These are phyloP conservation scores for Temnopleurus reevesii DNA, from an alignment of 53 echinoderm and acorn worm species.

Conservation along the genomic window DNA sequence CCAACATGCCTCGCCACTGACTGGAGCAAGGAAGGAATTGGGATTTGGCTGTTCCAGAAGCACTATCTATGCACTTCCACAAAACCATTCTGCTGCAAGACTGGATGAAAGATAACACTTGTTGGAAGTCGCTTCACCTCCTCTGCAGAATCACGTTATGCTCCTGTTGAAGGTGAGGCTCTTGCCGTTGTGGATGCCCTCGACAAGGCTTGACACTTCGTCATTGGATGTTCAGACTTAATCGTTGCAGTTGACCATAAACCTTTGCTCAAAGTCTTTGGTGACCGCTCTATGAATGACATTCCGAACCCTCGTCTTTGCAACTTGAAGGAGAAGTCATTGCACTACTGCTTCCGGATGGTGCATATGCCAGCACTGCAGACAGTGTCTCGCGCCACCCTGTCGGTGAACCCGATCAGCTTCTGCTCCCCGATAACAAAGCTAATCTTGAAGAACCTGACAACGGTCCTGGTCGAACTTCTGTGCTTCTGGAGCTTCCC, in stretches of 20 bases:
- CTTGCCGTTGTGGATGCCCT: constrained; percentile 52
- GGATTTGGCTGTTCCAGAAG: constrained; percentile 63
- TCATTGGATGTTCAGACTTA: constrained; percentile 59
- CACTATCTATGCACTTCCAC: constrained; percentile 49
- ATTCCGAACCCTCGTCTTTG: constrained; percentile 67
- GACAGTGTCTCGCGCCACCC: constrained; percentile 65
- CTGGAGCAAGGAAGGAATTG: constrained; percentile 58
- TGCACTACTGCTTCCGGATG: constrained; percentile 61
- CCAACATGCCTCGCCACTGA: constrained; percentile 58
- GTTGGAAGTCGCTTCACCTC: constrained; percentile 56
- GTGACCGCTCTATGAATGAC: constrained; percentile 61
- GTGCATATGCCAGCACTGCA: constrained; percentile 64
- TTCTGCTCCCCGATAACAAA: constrained; percentile 46
- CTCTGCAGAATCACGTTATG: constrained; percentile 34
- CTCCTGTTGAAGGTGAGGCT: constrained; percentile 49
- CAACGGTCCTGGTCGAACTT: neutral
- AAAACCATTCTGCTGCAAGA: constrained; percentile 63
- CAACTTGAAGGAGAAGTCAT: constrained; percentile 73
- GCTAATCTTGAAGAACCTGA: neutral
- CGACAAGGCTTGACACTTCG: constrained; percentile 53
- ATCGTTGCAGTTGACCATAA: constrained; percentile 59
- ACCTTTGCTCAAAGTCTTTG: constrained; percentile 37
- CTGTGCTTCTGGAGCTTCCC: neutral
- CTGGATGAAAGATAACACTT: constrained; percentile 60
- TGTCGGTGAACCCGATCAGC: neutral